These are phyloP conservation scores for Daboia siamensis DNA, from an alignment of 2,113 vertebrate species.

Conservation along the genomic window DNA sequence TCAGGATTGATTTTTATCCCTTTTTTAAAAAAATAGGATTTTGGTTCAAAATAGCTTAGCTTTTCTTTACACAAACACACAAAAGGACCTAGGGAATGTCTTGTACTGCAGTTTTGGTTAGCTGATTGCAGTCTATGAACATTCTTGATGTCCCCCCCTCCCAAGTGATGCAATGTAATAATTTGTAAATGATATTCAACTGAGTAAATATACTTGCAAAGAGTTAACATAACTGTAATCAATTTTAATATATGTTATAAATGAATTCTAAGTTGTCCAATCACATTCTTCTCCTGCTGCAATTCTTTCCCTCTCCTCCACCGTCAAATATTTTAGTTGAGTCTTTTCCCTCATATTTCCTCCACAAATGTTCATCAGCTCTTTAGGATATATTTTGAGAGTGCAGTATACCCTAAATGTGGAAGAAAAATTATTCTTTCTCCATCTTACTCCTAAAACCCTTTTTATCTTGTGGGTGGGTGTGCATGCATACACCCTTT, in stretches of 20 bases:
- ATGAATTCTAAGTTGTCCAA: background rate
- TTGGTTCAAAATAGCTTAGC: background rate
- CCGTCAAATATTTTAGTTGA: background rate
- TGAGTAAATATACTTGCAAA: background rate
- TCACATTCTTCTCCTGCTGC: background rate
- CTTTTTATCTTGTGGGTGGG: background rate
- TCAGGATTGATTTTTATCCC: background rate
- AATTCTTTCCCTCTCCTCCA: background rate
- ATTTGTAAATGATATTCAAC: background rate
- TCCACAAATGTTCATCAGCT: background rate
- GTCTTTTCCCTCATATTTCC: background rate
- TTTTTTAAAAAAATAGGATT: background rate
- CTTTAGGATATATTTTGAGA: background rate
- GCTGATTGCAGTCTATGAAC: background rate
- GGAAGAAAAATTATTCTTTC: background rate
- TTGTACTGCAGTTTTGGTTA: background rate
- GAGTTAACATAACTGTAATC: background rate
- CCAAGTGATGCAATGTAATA: background rate
- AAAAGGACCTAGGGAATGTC: background rate
- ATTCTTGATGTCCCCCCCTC: background rate
- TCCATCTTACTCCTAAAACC: background rate
- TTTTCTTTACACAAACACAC: background rate
- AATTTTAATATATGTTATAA: background rate
- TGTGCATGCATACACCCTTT: accelerated
- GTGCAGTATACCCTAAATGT: background rate